phyloP scores from a whole-genome alignment of 2,888 invertebrate species.

The Acleris holmiana region DNA sequence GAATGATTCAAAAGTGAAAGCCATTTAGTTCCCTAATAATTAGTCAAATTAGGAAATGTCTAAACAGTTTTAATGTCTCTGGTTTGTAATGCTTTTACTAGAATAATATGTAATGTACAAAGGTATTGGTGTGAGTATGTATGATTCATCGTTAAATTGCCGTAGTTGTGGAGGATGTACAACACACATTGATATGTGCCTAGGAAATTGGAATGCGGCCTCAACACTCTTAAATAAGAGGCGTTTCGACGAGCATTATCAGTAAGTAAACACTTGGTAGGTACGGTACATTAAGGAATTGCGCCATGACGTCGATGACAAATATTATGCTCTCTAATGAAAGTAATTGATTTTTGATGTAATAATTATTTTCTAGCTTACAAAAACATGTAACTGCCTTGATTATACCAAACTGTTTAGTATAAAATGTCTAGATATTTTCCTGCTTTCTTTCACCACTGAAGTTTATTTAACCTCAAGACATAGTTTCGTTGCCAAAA shows the following conservation, averaged over 20 bases:
- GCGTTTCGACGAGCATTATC: slow-evolving; percentile 59
- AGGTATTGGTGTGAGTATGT: slow-evolving; percentile 30
- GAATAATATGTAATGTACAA: slow-evolving; percentile 37
- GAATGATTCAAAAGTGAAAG: neutral
- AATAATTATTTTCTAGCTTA: no score
- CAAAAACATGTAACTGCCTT: no score
- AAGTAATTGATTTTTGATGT: neutral
- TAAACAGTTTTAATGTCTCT: neutral
- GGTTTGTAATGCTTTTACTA: slow-evolving; percentile 14
- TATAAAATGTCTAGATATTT: neutral
- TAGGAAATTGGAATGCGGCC: slow-evolving; percentile 75
- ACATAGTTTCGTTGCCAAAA: slow-evolving; percentile 1
- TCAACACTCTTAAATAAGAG: slow-evolving; percentile 62
- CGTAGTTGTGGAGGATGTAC: slow-evolving; percentile 45
- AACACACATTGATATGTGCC: slow-evolving; percentile 60
- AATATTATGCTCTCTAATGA: slow-evolving; percentile 22
- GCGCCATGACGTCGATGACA: slow-evolving; percentile 30
- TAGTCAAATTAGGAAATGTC: neutral
- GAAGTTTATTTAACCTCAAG: neutral
- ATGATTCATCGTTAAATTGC: slow-evolving; percentile 40
- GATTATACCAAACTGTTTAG: neutral
- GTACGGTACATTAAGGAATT: slow-evolving; percentile 50
- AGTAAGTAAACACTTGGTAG: slow-evolving; percentile 55
- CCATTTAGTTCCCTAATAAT: neutral
- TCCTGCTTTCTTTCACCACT: neutral